Base-by-base conservation (phyloP, 2,888 invertebrate genomes). In the Erannis defoliaria region DNA sequence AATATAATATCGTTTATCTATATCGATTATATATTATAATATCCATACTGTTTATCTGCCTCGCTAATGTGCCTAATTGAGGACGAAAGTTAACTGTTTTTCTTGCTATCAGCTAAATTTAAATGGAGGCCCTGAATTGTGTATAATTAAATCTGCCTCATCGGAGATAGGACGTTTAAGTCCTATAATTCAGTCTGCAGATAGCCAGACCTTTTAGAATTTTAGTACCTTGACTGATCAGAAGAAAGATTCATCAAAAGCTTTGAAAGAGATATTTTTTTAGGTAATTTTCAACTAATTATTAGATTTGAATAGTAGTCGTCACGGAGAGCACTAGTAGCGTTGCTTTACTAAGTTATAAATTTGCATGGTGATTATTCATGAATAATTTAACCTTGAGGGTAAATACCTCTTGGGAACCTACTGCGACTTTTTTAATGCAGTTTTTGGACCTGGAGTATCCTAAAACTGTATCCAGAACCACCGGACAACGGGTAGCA, bases 61-160 rank as follows among this genome's bases (percentile, higher is more conserved):
- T 19, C n/a, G 16, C 56, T 62, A 53, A 56, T 48, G 48, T 46
- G 42, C 33, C 53, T 62, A 62, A 56, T 62, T 56, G 62, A 56
- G 55, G 62, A 48, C 46, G 62, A 53, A 62, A 57, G 53, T 62
- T 55, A 57, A 62, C 56, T 57, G 62, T 62, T 62, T 62, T 62
- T 62, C 62, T 62, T 49, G 62, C 62, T 62, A 62, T 62, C 62
- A 56, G 56, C 53, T 40, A 40, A 62, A 62, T 62, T 62, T 53
- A 46, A 62, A 57, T 53, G 56, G 46, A 37, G 19, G 51, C 40
- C 26, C 42, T 62, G 53, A 62, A 62, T 53, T 56, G 56, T 62
- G 53, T 57, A 57, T 62, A 53, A 62, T 62, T 56, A 57, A 57
- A 53, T 53, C 62, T 53, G 37, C 40, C 26, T 46, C 10, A 53